A percentile compares a stretch with the other conserved stretches of the same genome.
phyloP scores from a whole-genome alignment of 2,113 vertebrate species.

The Litocranius walleri region DNA sequence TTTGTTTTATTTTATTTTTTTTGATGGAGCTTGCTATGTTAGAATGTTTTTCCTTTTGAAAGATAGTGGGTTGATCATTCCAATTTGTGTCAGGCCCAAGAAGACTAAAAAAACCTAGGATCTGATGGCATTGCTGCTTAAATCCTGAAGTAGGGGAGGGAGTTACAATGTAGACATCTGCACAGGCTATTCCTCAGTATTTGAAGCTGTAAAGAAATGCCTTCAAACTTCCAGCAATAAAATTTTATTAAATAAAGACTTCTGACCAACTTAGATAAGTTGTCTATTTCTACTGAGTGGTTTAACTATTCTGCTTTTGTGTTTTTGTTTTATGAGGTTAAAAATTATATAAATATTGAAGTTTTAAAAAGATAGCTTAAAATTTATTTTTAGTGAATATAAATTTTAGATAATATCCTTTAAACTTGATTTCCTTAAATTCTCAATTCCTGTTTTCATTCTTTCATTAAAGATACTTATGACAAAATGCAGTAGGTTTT shows the following conservation, averaged over 20 bases:
- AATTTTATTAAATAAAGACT: constrained; percentile 29
- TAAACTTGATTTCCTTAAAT: background rate
- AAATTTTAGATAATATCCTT: constrained; percentile 1
- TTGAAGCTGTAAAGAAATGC: constrained; percentile 57
- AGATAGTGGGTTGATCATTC: constrained; percentile 47
- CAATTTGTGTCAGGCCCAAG: constrained; percentile 58
- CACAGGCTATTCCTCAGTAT: constrained; percentile 57
- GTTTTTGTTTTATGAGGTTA: constrained; percentile 15
- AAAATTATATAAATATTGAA: background rate
- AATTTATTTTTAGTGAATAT: constrained; percentile 2
- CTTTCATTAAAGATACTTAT: background rate
- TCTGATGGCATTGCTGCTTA: constrained; percentile 52
- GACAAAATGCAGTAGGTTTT: background rate
- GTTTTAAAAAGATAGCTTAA: background rate
- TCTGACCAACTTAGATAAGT: background rate
- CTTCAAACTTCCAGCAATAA: constrained; percentile 32
- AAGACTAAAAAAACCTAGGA: constrained; percentile 61
- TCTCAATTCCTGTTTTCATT: background rate
- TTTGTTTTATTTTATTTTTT: constrained; percentile 11
- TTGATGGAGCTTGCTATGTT: constrained; percentile 31
- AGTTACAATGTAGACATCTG: constrained; percentile 53
- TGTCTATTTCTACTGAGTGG: background rate
- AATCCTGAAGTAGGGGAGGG: constrained; percentile 48
- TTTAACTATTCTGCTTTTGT: background rate
- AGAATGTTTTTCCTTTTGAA: constrained; percentile 62